Evolutionary conservation across 2,888 invertebrate genomes (phyloP).

Genomic region (Pseudolycoriella hygida): DNA sequence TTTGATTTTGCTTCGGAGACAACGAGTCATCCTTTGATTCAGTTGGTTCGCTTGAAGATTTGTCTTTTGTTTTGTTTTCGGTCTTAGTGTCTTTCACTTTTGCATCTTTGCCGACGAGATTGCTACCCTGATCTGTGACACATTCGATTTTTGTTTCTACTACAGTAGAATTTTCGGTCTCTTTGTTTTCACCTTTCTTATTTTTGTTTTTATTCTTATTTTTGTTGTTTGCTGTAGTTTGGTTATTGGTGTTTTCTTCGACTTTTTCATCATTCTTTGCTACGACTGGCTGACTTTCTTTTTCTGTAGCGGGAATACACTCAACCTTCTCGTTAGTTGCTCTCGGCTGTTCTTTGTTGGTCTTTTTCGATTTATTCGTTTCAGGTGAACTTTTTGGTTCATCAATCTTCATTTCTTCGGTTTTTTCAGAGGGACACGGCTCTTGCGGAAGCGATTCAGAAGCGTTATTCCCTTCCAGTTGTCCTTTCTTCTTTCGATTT

Average conservation of each 20-base stretch:
- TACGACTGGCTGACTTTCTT: neutral
- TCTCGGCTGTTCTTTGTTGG: neutral
- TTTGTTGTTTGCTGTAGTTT: neutral
- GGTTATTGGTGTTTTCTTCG: neutral
- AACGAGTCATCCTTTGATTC: neutral
- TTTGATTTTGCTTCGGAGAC: neutral
- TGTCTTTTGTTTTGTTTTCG: neutral
- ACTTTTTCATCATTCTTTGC: neutral
- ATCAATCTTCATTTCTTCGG: neutral
- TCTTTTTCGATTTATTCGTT: neutral
- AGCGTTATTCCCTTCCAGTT: neutral
- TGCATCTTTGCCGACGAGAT: neutral
- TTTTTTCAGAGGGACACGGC: neutral
- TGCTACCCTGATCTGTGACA: too few relatives aligned
- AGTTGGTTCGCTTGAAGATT: neutral
- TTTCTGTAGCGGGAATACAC: too few relatives aligned
- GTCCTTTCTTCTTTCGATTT: slow-evolving; percentile 1
- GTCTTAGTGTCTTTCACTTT: neutral
- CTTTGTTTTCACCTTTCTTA: neutral
- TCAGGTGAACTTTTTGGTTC: neutral
- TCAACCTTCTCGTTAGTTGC: too few relatives aligned
- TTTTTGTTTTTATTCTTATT: neutral
- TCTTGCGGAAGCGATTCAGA: neutral
- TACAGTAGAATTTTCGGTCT: neutral
- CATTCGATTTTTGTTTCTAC: too few relatives aligned